Evolutionary conservation across 2,888 invertebrate species (phyloP).

Genomic region (Eilema sororculum): DNA sequence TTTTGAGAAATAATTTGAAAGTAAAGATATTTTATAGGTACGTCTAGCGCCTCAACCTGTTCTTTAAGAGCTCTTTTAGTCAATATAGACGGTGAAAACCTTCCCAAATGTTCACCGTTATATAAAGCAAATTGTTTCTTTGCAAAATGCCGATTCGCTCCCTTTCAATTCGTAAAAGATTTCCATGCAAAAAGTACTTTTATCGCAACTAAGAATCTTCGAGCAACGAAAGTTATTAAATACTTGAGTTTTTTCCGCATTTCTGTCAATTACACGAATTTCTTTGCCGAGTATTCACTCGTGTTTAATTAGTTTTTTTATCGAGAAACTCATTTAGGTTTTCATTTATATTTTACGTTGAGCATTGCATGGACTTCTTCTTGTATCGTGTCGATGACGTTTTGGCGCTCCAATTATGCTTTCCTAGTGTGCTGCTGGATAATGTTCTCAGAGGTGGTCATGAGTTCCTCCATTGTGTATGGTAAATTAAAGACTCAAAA

Average conservation of each 20-base stretch:
- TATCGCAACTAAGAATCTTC: conserved; percentile 39
- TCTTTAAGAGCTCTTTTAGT: conserved; percentile 52
- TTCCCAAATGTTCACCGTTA: conserved; percentile 49
- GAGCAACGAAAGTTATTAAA: conserved; percentile 41
- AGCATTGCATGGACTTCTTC: background rate
- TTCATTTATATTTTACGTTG: conserved; percentile 22
- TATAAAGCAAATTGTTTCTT: conserved; percentile 58
- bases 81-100: conserved; percentile 55
- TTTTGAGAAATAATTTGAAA: conserved; percentile 51
- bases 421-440: too few relatives aligned
- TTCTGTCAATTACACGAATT: conserved; percentile 39
- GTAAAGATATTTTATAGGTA: conserved; percentile 52
- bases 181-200: conserved; percentile 47
- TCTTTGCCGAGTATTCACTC: conserved; percentile 22
- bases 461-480: background rate
- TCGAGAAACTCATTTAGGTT: conserved; percentile 30
- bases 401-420: too few relatives aligned
- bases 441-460: too few relatives aligned
- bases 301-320: conserved; percentile 38
- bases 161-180: conserved; percentile 56
- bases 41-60: conserved; percentile 38
- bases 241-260: conserved; percentile 24
- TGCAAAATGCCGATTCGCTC: conserved; percentile 48
- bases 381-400: too few relatives aligned
- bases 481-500: background rate